phyloP scores from a whole-genome alignment of 2,888 invertebrate genomes.

The Nymphalis polychloros region DNA sequence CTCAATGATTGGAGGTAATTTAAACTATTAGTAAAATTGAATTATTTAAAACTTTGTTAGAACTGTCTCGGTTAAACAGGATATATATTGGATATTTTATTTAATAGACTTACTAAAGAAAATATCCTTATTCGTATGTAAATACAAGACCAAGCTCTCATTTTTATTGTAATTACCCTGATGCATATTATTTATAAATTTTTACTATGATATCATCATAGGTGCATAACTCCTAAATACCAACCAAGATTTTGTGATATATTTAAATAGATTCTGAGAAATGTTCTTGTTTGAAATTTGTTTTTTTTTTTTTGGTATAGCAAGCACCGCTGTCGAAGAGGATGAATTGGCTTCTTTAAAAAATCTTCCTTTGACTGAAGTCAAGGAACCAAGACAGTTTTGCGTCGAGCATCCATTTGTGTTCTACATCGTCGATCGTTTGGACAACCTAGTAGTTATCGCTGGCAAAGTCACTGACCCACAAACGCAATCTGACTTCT shows the following conservation, averaged over 20 bases:
- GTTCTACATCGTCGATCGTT: conserved; percentile 83
- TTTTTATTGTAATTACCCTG: too few species aligned
- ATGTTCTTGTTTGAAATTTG: too few species aligned
- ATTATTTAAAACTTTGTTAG: not conserved
- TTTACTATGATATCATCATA: too few species aligned
- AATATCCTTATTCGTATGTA: too few species aligned
- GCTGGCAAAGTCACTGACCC: conserved; percentile 83
- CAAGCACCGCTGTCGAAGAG: conserved; percentile 25
- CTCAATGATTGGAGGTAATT: conserved; percentile 72
- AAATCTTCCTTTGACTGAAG: conserved; percentile 57
- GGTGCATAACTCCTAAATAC: too few species aligned
- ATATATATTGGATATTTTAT: too few species aligned
- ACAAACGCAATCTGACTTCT: conserved; percentile 58
- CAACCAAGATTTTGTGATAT: too few species aligned
- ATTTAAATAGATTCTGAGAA: too few species aligned
- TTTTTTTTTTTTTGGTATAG: conserved; percentile 45
- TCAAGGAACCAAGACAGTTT: conserved; percentile 60
- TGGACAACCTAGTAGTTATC: conserved; percentile 81
- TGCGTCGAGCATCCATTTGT: conserved; percentile 83
- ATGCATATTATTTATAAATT: too few species aligned
- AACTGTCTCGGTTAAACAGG: too few species aligned
- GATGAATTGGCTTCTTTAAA: conserved; percentile 47
- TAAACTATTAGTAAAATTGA: not conserved
- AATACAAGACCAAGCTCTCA: too few species aligned
- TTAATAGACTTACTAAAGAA: too few species aligned